Evolutionary conservation across 2,888 invertebrate genomes (phyloP), one percentile per base, ranked within the genome.

Genomic region (Enoplolaimus lenunculus): DNA sequence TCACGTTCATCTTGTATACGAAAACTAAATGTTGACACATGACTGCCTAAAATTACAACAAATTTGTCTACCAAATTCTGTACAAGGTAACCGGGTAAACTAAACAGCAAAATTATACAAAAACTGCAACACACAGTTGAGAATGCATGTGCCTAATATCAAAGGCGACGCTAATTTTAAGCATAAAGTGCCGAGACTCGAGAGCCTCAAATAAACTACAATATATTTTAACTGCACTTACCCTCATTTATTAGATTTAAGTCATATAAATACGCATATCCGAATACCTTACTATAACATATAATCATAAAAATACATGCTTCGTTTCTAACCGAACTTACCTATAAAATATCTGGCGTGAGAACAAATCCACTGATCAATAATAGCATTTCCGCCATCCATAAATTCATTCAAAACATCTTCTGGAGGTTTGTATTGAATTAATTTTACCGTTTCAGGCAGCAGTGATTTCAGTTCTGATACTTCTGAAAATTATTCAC

Each of bases 1-100:
- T 97, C 95, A 33, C 97, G 85, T 80, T 98, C 97, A 81, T 98
- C 97, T 83, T 95, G 93, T 75, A 98, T 97, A 71, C 97, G 86
- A 81, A 90, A 94, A 0, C 94, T 88, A 82, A 95, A 97, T 0
- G 97, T 98, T 72, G 97, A 97, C 76, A 93, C 92, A 80, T 89
- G 87, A 0, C 92, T 93, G 13, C 97, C 97, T 45, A 21, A 45
- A 45, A 45, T n/a, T n/a, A n/a, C 59, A 93, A 86, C 79, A 95
- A 95, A 80, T 87, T 13, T 45, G 7, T 45, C 7, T 45, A 13
- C 45, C 45, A 45, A 13, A 45, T 45, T 7, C 28, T 29, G 64
- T 26, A 64, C n/a, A 21, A 21, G 21, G 34, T n/a, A n/a, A n/a
- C n/a, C n/a, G n/a, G n/a, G n/a, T n/a, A n/a, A 68, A 13, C 30